Evolutionary conservation across 2,797 vertebrate genomes (phyloP).

Genomic region (Syncerus caffer): DNA sequence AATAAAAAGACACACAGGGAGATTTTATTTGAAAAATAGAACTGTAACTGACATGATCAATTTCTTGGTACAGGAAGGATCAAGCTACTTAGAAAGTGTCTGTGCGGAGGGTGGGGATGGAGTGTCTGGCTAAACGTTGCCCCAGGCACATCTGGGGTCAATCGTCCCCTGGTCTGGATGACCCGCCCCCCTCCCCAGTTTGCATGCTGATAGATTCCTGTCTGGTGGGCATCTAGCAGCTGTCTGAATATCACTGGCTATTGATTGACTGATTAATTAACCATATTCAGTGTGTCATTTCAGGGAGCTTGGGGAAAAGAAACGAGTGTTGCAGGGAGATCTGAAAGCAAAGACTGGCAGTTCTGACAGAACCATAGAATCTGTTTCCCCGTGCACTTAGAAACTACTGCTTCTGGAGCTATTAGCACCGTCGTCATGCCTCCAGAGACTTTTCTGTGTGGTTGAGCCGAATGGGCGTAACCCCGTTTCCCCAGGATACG

Average conservation of each 20-base stretch:
- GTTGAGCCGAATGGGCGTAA: background rate
- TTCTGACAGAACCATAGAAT: background rate
- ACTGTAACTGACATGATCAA: constrained; percentile 66
- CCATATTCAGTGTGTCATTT: background rate
- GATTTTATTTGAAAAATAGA: constrained; percentile 66
- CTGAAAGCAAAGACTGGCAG: background rate
- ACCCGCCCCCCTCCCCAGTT: background rate
- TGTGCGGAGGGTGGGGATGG: constrained; percentile 34
- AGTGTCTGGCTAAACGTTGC: background rate
- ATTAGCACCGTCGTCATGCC: rapidly evolving
- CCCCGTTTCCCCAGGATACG: background rate
- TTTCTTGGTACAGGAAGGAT: constrained; percentile 66
- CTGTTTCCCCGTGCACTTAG: background rate
- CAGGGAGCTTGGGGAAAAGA: background rate
- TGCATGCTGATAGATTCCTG: background rate
- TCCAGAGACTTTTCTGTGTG: background rate
- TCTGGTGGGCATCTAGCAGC: background rate
- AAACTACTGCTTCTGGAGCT: background rate
- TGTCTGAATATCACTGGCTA: constrained; percentile 38
- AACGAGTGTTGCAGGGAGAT: background rate
- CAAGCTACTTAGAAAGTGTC: constrained; percentile 37
- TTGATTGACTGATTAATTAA: constrained; percentile 59
- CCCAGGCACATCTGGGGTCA: background rate
- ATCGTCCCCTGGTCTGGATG: background rate
- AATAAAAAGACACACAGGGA: background rate